phyloP scores from a whole-genome alignment of 2,797 vertebrate species.

The Numenius phaeopus region DNA sequence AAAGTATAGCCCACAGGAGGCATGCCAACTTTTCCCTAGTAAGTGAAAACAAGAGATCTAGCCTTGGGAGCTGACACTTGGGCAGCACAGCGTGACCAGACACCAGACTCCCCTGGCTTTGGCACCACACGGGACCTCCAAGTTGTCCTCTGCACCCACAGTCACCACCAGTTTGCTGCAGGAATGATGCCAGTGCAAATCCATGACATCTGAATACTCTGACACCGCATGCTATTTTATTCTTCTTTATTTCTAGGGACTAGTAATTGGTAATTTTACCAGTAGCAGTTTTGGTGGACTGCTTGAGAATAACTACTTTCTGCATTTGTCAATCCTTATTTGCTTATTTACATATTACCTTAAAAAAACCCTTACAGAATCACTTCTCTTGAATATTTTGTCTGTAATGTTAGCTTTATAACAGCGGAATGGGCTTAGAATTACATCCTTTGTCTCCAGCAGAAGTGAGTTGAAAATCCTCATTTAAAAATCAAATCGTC shows the following conservation, averaged over 20 bases:
- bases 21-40: background rate
- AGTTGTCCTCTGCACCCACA: accelerated
- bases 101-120: accelerated
- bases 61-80: background rate
- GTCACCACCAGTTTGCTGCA: background rate
- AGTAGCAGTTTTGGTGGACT: background rate
- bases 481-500: background rate
- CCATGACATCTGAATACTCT: accelerated
- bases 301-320: background rate
- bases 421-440: background rate
- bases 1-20: background rate
- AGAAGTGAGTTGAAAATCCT: background rate
- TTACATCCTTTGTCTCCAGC: background rate
- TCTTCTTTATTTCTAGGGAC: background rate
- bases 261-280: background rate
- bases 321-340: background rate
- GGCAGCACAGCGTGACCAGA: background rate
- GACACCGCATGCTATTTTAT: background rate
- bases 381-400: background rate
- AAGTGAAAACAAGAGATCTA: background rate
- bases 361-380: background rate
- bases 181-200: background rate
- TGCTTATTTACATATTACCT: background rate
- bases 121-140: background rate
- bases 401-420: background rate